Conservation (phyloP, 2,888 invertebrate genomes). For the Drosophila lacicola region DNA sequence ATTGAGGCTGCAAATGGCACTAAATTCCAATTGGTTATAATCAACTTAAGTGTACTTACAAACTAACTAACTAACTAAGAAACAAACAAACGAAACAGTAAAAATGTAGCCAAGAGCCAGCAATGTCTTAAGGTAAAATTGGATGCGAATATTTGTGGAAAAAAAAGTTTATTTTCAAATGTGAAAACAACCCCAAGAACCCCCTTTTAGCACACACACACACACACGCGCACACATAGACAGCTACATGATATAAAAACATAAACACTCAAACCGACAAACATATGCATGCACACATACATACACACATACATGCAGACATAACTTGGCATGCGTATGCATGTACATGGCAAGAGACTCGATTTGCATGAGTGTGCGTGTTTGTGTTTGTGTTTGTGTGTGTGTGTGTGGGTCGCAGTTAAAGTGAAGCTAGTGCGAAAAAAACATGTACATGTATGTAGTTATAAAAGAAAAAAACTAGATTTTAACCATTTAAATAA, state of each 20-base stretch:
- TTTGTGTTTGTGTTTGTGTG: neutral
- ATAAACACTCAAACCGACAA: slow-evolving; percentile 3
- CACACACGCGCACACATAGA: neutral
- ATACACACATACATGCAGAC: neutral
- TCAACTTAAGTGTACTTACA: slow-evolving; percentile 7
- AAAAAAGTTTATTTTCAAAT: slow-evolving; percentile 1
- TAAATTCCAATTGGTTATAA: neutral
- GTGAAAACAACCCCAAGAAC: slow-evolving; percentile 36
- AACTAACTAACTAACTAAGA: neutral
- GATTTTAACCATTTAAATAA: too few relatives aligned
- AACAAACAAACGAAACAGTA: neutral
- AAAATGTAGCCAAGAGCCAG: slow-evolving; percentile 32
- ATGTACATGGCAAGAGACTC: neutral
- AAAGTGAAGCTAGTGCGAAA: too few relatives aligned
- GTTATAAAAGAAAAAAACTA: too few relatives aligned
- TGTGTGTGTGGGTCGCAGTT: neutral
- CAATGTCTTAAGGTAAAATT: slow-evolving; percentile 32
- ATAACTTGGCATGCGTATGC: neutral
- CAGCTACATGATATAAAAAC: slow-evolving; percentile 8
- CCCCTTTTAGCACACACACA: slow-evolving; percentile 12
- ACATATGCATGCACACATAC: neutral
- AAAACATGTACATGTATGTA: too few relatives aligned
- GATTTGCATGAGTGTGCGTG: neutral
- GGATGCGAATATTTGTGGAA: slow-evolving; percentile 8
- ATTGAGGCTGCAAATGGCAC: neutral